Base-by-base conservation (phyloP, 1,140 invertebrate genomes). In the Cydia pomonella region DNA sequence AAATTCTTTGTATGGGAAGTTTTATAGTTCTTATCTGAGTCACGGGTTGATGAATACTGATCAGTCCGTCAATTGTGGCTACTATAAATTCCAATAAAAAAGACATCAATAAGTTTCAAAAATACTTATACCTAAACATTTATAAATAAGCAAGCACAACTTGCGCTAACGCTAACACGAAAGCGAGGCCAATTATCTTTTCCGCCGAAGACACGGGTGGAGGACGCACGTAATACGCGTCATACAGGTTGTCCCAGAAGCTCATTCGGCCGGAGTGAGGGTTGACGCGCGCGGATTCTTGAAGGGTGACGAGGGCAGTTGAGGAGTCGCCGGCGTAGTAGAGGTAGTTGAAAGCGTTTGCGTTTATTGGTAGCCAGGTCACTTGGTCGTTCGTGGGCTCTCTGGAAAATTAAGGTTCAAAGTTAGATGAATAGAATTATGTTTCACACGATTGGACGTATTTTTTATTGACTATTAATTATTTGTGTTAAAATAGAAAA, bases 191-290 rank as follows among this genome's bases (percentile, higher is more conserved):
- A 13, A 79, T 13, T 0, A 83, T 53, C 44, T 74, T 79, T 0
- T 13, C 27, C 1, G 81, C 81, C 25, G 86, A 81, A 0, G 86
- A 87, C 1, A 84, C 77, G 3, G 80, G 63, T 7, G 7, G 72
- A 1, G 87, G 87, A 16, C 81, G 72, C 18, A 73, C 33, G 63
- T 89, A 87, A 41, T 80, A 79, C 59, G 62, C 76, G 1, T 64
- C 23, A 44, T 84, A 84, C 6, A 87, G 72, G 10, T 76, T 75
- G 21, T 85, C 77, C 87, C 86, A 89, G 75, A 87, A 87, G 4
- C 73, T 76, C 66, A 85, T 85, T 33, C 80, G 80, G 23, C 83
- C 80, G 13, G 77, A 62, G 44, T 87, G 82, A 0, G 84, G 77
- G 73, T 86, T 82, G 5, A 44, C 53, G 16, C 79, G 72, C 0